Evolutionary conservation across 2,888 invertebrate genomes (phyloP).

Genomic region (Eledona agricola): DNA sequence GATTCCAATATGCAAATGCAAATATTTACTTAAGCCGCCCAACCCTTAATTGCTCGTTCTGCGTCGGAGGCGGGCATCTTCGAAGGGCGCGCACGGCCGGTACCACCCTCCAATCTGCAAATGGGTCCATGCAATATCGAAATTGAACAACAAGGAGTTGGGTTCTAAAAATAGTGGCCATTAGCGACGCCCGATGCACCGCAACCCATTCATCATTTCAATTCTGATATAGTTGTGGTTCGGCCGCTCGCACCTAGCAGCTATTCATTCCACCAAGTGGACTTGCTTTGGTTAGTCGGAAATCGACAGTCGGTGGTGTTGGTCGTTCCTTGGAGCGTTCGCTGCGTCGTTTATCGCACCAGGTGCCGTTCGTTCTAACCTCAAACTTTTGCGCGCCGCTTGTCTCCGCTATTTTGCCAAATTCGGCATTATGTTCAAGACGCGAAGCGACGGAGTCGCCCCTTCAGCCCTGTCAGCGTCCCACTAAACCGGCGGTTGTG

Average conservation of each 20-base stretch:
- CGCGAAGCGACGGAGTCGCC: slow-evolving; percentile 18
- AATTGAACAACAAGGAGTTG: slow-evolving; percentile 31
- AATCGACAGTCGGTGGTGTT: slow-evolving; percentile 21
- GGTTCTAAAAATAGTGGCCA: slow-evolving; percentile 32
- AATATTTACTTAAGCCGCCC: no score
- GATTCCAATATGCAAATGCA: no score
- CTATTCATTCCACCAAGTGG: slow-evolving; percentile 17
- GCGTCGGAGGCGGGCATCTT: no score
- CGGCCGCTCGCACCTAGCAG: slow-evolving; percentile 8
- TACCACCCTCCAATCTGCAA: slow-evolving; percentile 24
- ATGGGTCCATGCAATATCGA: slow-evolving; percentile 27
- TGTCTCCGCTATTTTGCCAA: slow-evolving; percentile 4
- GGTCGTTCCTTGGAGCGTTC: slow-evolving; percentile 4
- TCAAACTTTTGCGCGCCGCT: slow-evolving; percentile 29
- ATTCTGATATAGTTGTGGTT: slow-evolving; percentile 34
- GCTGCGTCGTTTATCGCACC: slow-evolving; percentile 13
- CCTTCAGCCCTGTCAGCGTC: neutral
- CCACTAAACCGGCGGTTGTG: slow-evolving; percentile 6
- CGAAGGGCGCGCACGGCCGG: no score
- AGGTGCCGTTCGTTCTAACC: slow-evolving; percentile 31
- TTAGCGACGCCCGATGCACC: slow-evolving; percentile 36
- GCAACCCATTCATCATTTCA: slow-evolving; percentile 39
- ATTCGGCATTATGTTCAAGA: slow-evolving; percentile 21
- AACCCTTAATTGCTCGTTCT: no score
- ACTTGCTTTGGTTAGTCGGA: slow-evolving; percentile 24